phyloP scores from a whole-genome alignment of 2,113 vertebrate genomes.

The Neodon shergylaensis region DNA sequence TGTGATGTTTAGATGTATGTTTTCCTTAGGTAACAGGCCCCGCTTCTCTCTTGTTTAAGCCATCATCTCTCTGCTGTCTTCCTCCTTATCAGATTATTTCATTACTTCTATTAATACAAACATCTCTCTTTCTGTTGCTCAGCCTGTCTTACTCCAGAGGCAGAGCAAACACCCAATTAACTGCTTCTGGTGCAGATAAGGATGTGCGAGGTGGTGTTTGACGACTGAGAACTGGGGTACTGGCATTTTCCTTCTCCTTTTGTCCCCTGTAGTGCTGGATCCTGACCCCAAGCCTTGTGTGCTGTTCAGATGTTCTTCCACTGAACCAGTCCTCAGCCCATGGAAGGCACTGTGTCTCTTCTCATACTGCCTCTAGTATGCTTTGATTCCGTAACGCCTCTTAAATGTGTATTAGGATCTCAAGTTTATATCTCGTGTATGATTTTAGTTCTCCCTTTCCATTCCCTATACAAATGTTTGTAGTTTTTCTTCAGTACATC shows the following conservation, averaged over 20 bases:
- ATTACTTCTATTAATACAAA: background rate
- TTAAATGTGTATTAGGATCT: background rate
- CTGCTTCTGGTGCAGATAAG: background rate
- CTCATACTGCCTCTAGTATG: background rate
- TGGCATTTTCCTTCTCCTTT: background rate
- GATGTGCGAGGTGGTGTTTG: background rate
- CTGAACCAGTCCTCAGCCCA: background rate
- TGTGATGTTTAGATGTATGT: background rate
- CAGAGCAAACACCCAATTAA: background rate
- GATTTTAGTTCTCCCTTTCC: background rate
- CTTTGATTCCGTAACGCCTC: background rate
- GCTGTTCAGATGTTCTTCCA: background rate
- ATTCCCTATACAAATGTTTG: background rate
- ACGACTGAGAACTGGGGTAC: background rate
- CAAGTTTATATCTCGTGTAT: background rate
- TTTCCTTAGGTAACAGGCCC: background rate
- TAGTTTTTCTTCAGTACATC: background rate
- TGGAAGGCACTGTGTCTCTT: background rate
- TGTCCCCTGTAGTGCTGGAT: background rate
- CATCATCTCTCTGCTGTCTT: background rate
- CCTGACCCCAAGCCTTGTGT: background rate
- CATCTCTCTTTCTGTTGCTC: background rate
- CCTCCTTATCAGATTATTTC: background rate
- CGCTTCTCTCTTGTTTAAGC: background rate
- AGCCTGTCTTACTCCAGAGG: background rate